phyloP scores from a whole-genome alignment of 2,888 invertebrate species.

The Alloplasta piceator region DNA sequence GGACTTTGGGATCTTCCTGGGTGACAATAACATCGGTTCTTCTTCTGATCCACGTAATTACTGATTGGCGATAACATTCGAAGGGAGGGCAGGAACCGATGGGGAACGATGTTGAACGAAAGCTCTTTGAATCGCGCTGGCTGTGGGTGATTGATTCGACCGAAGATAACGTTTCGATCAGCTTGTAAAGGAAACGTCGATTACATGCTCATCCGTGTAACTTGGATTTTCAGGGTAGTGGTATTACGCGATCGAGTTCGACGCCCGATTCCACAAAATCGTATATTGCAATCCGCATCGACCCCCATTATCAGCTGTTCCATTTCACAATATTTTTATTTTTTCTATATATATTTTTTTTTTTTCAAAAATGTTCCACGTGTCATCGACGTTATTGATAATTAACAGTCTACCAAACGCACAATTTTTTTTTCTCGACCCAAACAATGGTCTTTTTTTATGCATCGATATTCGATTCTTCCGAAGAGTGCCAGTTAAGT shows the following conservation, averaged over 20 bases:
- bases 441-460: not conserved
- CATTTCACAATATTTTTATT: not conserved
- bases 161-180: conserved; percentile 27
- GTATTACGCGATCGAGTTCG: conserved; percentile 61
- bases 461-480: conserved; percentile 25
- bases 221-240: conserved; percentile 69
- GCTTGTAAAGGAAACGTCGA: conserved; percentile 18
- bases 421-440: not conserved
- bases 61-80: no score
- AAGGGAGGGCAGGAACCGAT: no score
- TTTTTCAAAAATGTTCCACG: not conserved
- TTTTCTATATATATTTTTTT: not conserved
- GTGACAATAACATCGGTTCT: conserved; percentile 6
- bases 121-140: not conserved
- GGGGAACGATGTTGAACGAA: not conserved
- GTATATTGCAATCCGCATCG: conserved; percentile 52
- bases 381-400: not conserved
- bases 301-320: conserved; percentile 4
- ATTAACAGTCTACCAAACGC: not conserved
- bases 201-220: conserved; percentile 56
- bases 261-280: conserved; percentile 60
- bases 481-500: conserved; percentile 47
- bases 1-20: not conserved
- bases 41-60: conserved; percentile 7
- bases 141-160: conserved; percentile 21